phyloP scores from a whole-genome alignment of 2,797 vertebrate genomes.

The Cacajao melanocephalus region DNA sequence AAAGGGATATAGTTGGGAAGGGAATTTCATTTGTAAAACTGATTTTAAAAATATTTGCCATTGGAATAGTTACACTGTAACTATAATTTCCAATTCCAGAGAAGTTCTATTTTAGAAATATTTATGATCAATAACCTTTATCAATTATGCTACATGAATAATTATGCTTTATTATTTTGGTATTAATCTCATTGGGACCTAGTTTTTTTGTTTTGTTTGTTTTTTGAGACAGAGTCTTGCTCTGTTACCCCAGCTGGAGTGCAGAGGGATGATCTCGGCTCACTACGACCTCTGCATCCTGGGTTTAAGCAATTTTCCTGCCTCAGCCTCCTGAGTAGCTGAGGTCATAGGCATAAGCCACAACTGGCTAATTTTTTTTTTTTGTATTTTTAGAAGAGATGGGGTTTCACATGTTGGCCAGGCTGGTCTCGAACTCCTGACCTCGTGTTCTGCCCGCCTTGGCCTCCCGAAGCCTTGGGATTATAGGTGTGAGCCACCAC shows the following conservation, averaged over 20 bases:
- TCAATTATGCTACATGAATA: constrained; percentile 45
- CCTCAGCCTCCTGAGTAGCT: not conserved
- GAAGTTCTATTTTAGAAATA: constrained; percentile 37
- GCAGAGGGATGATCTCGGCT: not conserved
- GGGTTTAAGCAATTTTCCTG: not conserved
- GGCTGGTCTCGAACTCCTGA: not conserved
- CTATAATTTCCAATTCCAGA: not conserved
- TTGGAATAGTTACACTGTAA: constrained; percentile 3
- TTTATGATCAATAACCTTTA: constrained; percentile 44
- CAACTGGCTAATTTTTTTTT: not conserved
- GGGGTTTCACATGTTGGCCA: not conserved
- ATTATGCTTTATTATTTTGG: not conserved
- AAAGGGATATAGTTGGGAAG: not conserved
- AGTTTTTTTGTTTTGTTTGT: not conserved
- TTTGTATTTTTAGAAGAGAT: not conserved
- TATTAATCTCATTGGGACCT: not conserved
- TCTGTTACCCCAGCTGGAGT: not conserved
- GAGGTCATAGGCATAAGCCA: not conserved
- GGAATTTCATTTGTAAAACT: not conserved
- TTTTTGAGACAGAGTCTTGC: not conserved
- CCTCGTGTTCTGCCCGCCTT: not conserved
- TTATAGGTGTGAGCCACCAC: not conserved
- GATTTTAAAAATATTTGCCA: not conserved
- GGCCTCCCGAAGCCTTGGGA: not conserved
- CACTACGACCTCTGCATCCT: not conserved